Base-by-base conservation (phyloP, 2,797 vertebrate species). In the Rhynchotus rufescens region DNA sequence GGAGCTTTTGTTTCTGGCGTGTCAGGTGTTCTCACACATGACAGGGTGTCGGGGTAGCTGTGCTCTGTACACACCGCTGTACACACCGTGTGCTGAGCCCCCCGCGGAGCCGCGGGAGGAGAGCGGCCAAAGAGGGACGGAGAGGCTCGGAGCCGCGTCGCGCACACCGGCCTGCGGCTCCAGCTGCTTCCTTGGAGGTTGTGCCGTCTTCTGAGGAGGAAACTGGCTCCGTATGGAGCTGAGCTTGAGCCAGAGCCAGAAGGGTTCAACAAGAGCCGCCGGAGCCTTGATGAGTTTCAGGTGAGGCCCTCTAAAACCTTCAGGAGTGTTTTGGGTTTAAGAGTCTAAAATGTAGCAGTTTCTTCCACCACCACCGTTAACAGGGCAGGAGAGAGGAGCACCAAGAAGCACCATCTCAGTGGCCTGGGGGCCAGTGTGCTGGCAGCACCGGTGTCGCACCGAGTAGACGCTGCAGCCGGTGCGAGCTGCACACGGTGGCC, bases 151-250 rank as follows among this genome's bases (percentile, higher is more conserved):
- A 2, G 22, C 49, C 40, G 2, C 0, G 30, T 62, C 72, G 62
- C 26, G 23, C 8, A 28, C 1, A 6, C 9, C 1, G 4, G 69
- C 38, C 44, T 44, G 56, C 5, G 4, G 30, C 0, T 2, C 62
- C 11, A 3, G 54, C 69, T 5, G 3, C 76, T 12, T 32, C 3
- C 0, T 15, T 0, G 0, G 15, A 28, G 4, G 1, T 66, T 5
- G 45, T 1, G 12, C 71, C 8, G 1, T 51, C 40, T 64, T 30
- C 83, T 3, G 72, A 4, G 9, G 38, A 7, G 65, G 40, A 47
- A 47, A 44, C 21, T 1, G 56, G 34, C 80, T 88, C 40, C 0
- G 0, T 11, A 60, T 52, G 45, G 73, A 73, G 59, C 76, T 47
- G 79, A 80, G 57, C 87, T 86, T 21, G 13, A 66, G 26, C 66